phyloP scores from a whole-genome alignment of 1,140 invertebrate species.

The Lutraria rhynchaena region DNA sequence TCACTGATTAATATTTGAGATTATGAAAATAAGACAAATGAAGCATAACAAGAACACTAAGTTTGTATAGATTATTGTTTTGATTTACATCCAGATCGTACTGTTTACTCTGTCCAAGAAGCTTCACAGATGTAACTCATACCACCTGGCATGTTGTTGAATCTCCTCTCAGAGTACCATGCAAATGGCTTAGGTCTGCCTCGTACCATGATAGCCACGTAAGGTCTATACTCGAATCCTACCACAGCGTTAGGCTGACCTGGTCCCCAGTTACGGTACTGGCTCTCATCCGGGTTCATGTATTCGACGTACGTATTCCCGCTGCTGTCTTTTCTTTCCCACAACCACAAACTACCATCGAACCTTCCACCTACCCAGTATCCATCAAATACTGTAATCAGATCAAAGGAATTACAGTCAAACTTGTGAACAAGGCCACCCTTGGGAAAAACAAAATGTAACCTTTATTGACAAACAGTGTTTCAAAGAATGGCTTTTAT shows the following conservation, averaged over 20 bases:
- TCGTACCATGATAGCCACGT: slow-evolving; percentile 23
- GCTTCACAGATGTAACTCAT: slow-evolving; percentile 44
- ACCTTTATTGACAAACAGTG: no score
- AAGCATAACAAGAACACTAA: no score
- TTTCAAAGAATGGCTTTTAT: no score
- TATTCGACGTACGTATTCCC: background rate
- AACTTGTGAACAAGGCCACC: no score
- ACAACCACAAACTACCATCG: background rate
- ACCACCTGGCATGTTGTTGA: background rate
- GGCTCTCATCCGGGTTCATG: slow-evolving; percentile 2
- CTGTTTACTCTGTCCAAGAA: slow-evolving; percentile 6
- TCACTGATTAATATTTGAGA: no score
- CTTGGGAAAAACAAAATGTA: no score
- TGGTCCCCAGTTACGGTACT: slow-evolving; percentile 38
- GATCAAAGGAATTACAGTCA: no score
- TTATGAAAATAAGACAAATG: no score
- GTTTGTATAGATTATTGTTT: no score
- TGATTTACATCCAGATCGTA: no score
- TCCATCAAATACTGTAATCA: slow-evolving; percentile 35
- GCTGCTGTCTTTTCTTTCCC: slow-evolving; percentile 4
- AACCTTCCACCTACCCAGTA: slow-evolving; percentile 42
- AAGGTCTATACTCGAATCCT: background rate
- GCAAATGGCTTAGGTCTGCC: background rate
- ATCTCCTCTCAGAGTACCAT: slow-evolving; percentile 27
- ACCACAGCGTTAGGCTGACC: slow-evolving; percentile 5